Evolutionary conservation across 2,797 vertebrate genomes (phyloP).

Genomic region (Neosalanx taihuensis): DNA sequence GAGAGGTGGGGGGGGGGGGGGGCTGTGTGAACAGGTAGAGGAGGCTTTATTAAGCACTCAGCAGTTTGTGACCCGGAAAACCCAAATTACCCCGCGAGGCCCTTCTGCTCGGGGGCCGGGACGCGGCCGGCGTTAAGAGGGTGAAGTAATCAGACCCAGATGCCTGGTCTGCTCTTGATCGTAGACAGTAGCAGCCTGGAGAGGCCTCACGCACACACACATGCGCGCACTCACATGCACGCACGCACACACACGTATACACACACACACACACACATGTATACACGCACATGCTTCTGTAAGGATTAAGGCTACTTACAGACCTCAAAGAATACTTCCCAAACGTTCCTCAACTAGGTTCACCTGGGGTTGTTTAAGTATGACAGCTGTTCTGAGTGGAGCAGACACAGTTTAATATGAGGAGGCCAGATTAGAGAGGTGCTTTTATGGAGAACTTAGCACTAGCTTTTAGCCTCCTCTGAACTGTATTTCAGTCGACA

Average conservation of each 20-base stretch:
- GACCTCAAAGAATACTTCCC: constrained; percentile 57
- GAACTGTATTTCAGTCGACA: neutral
- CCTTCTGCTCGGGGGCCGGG: constrained; percentile 53
- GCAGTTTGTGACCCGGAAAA: constrained; percentile 75
- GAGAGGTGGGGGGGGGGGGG: constrained; percentile 33
- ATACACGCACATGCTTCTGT: constrained; percentile 21
- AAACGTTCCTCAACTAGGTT: constrained; percentile 54
- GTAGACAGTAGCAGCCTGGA: constrained; percentile 70
- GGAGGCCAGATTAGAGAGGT: constrained; percentile 28
- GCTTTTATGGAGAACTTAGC: constrained; percentile 10
- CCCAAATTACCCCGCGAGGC: constrained; percentile 69
- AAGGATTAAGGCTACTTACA: constrained; percentile 48
- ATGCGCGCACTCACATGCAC: too few species aligned
- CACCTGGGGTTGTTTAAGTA: constrained; percentile 52
- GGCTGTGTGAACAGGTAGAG: constrained; percentile 71
- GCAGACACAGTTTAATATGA: constrained; percentile 42
- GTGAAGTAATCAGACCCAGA: constrained; percentile 67
- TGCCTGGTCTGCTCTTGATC: constrained; percentile 74
- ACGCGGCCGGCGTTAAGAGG: constrained; percentile 49
- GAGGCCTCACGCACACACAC: constrained; percentile 30
- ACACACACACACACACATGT: too few species aligned
- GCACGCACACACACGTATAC: too few species aligned
- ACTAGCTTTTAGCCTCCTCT: neutral
- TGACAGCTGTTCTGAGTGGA: constrained; percentile 48
- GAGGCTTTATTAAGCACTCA: constrained; percentile 75